Base-by-base conservation (phyloP, 2,888 invertebrate genomes). In the Drosophila rubida region DNA sequence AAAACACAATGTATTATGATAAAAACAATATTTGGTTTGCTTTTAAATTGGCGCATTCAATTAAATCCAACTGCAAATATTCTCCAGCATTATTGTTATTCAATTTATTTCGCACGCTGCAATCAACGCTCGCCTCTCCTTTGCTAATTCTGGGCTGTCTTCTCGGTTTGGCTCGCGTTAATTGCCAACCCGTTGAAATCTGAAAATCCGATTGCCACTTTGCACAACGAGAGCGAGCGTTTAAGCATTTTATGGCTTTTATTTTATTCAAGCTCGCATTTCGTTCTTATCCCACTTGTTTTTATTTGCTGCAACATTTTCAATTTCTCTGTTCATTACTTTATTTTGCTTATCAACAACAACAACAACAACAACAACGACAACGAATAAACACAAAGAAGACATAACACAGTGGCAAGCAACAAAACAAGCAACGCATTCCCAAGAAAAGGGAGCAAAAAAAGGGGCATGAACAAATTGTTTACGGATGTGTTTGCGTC, bases 401-500 rank as follows among this genome's bases (percentile, higher is more conserved):
- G 49, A 69, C 72, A 69, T 46, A 57, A 42, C 59, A 58, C 57
- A 60, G 41, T 32, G 45, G 55, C 69, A 69, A 51, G 55, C 69
- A 69, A 51, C 60, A 44, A 35, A 45, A 51, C 41, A 64, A 19
- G n/a, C 25, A 25, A 23, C 9, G 25, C 41, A 46, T 9, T 19
- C 13, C 19, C 11, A 16, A 23, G 44, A 46, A 53, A 46, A 30
- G 0, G 32, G 27, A 13, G 27, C 27, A 57, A 70, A 65, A 68
- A 57, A 62, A 66, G 50, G 70, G 79, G 75, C 79, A 85, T 80
- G 86, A 85, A 82, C 87, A 82, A 82, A 82, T 82, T 82, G 87
- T 82, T 82, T 82, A 82, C 87, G 82, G 82, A 82, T 82, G 82
- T 82, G 87, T 85, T 82, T 87, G 87, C 62, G 87, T 85, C 87